Conservation (phyloP, 2,888 invertebrate species). For the Labia minor region DNA sequence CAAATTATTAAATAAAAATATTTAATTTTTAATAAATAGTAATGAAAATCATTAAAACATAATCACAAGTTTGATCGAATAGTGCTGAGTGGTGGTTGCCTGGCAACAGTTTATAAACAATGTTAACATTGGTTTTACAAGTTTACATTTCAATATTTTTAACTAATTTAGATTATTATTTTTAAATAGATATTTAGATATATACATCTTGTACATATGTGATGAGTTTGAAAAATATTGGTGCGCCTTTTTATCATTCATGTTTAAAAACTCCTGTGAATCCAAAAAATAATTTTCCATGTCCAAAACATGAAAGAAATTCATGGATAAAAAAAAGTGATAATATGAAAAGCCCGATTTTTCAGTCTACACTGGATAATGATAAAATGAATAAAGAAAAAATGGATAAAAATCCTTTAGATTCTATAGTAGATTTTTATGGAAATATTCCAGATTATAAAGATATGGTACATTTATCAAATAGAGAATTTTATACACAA, state of each 20-base stretch:
- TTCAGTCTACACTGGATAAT: background rate
- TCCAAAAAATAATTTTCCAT: constrained; percentile 16
- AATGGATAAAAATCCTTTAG: constrained; percentile 38
- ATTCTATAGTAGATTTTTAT: constrained; percentile 58
- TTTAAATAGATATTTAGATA: too few relatives aligned
- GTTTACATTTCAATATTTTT: too few relatives aligned
- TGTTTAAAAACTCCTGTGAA: constrained; percentile 17
- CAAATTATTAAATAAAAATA: too few relatives aligned
- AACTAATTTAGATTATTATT: too few relatives aligned
- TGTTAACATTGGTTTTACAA: too few relatives aligned
- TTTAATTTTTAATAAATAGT: too few relatives aligned
- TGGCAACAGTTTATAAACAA: too few relatives aligned
- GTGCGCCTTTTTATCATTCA: constrained; percentile 16
- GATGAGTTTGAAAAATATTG: background rate
- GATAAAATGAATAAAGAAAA: background rate
- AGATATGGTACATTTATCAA: constrained; percentile 63
- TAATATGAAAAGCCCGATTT: background rate
- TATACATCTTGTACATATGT: too few relatives aligned
- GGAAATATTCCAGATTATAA: constrained; percentile 70
- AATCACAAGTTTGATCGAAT: too few relatives aligned
- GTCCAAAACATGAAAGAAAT: constrained; percentile 17
- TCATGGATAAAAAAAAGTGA: background rate
- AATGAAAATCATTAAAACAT: too few relatives aligned
- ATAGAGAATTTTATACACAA: constrained; percentile 62
- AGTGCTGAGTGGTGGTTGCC: too few relatives aligned